Conservation (phyloP, 2,888 invertebrate species). For the Pachymerium ferrugineum region DNA sequence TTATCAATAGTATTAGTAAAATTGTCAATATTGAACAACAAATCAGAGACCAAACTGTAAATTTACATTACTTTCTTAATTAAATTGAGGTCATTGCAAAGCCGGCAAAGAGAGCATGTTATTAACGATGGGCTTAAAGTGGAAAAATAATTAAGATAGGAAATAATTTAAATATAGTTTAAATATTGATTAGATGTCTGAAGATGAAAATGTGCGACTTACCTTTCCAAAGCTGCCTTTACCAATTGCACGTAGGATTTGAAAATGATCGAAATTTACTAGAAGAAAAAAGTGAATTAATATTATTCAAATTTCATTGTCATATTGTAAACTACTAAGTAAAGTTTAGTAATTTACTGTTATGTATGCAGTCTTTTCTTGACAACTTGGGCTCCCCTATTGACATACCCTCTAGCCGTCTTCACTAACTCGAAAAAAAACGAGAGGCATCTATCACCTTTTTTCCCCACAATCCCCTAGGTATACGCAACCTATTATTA, state of each 20-base stretch:
- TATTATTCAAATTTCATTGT: background rate
- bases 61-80: too few species aligned
- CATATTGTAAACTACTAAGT: background rate
- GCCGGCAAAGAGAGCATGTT: too few species aligned
- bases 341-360: background rate
- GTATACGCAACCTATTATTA: conserved; percentile 13
- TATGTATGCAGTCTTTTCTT: background rate
- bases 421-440: background rate
- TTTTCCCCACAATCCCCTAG: background rate
- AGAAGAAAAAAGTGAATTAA: conserved; percentile 27
- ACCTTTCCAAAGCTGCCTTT: conserved; percentile 86
- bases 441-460: conserved; percentile 14
- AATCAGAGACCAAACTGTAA: too few species aligned
- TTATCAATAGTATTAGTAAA: too few species aligned
- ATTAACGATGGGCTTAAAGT: too few species aligned
- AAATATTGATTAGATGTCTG: background rate
- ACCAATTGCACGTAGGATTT: conserved; percentile 75
- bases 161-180: too few species aligned
- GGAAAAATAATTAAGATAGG: too few species aligned
- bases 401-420: background rate
- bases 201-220: conserved; percentile 43
- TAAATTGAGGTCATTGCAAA: too few species aligned
- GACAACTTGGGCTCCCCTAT: background rate
- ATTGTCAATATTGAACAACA: too few species aligned
- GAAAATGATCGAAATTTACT: conserved; percentile 75